Evolutionary conservation across 2,797 vertebrate genomes (phyloP), one percentile per base, ranked within the genome.

Genomic region (Triplophysa yarkandensis): DNA sequence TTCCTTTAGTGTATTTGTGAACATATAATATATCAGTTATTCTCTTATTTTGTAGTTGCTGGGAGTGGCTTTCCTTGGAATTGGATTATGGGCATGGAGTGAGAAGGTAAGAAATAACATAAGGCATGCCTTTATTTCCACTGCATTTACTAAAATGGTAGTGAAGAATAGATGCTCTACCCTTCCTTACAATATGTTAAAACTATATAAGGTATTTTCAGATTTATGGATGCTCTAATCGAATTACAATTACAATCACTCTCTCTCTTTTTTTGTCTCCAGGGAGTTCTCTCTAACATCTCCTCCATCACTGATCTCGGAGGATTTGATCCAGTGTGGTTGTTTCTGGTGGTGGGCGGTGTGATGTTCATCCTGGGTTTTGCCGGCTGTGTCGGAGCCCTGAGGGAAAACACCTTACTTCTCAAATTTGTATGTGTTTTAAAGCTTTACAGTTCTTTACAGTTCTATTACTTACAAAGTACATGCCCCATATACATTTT

Each of bases 321-420:
- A 16, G 98, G 98, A 62, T 96, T 99, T 69, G 98, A 99, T 89
- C 98, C 98, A 0, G 98, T 99, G 36, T 99, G 98, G 98, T 94
- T 99, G 60, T 99, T 99, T 89, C 87, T 99, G 1, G 96, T 99
- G 79, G 97, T 99, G 7, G 98, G 98, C 60, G 95, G 95, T 44
- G 96, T 99, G 80, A 99, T 99, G 98, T 99, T 99, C 90, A 95
- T 99, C 88, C 89, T 99, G 67, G 98, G 98, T 63, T 99, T 99
- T 66, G 97, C 98, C 14, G 98, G 98, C 75, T 99, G 98, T 88
- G 98, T 99, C 2, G 98, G 98, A 79, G 98, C 98, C 0, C 91
- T 99, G 34, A 90, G 98, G 70, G 98, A 99, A 84, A 99, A 99
- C 88, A 98, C 96, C 6, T 95, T 98, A 77, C 91, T 99, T 39